Evolutionary conservation across 2,888 invertebrate genomes (phyloP).

Genomic region (Lutraria lutraria): DNA sequence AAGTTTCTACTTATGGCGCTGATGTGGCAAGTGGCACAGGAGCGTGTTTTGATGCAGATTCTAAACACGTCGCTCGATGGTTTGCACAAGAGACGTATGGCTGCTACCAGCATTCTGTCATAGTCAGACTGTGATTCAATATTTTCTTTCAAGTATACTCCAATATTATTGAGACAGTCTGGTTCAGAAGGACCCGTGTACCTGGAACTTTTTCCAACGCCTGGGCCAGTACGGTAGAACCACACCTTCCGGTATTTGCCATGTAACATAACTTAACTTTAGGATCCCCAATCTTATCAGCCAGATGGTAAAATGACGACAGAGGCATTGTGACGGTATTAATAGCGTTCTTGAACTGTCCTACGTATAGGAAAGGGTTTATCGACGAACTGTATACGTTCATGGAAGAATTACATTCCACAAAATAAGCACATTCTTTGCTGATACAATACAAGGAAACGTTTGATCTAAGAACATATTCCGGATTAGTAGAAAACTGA

Average conservation of each 20-base stretch:
- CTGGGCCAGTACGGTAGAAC: constrained; percentile 72
- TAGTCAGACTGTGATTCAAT: constrained; percentile 40
- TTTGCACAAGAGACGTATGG: constrained; percentile 63
- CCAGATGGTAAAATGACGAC: constrained; percentile 61
- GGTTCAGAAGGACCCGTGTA: constrained; percentile 68
- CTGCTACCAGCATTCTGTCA: constrained; percentile 50
- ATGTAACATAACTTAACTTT: constrained; percentile 54
- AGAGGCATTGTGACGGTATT: constrained; percentile 66
- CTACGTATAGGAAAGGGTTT: constrained; percentile 70
- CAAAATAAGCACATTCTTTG: constrained; percentile 63
- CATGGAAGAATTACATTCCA: constrained; percentile 58
- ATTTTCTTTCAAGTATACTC: constrained; percentile 34
- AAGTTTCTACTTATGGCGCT: constrained; percentile 46
- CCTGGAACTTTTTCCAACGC: constrained; percentile 71
- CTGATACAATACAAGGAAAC: constrained; percentile 70
- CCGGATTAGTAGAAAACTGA: constrained; percentile 54
- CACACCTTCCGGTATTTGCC: constrained; percentile 77
- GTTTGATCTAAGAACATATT: constrained; percentile 65
- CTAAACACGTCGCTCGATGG: constrained; percentile 45
- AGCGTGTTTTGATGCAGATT: constrained; percentile 67
- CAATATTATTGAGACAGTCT: constrained; percentile 68
- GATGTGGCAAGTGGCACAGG: constrained; percentile 58
- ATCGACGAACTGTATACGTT: constrained; percentile 67
- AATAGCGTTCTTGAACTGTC: constrained; percentile 69
- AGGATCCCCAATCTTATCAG: constrained; percentile 67